A percentile compares a stretch with the other conserved stretches of the same genome.
phyloP scores from a whole-genome alignment of 2,113 vertebrate genomes.

The Charadrius vociferus region DNA sequence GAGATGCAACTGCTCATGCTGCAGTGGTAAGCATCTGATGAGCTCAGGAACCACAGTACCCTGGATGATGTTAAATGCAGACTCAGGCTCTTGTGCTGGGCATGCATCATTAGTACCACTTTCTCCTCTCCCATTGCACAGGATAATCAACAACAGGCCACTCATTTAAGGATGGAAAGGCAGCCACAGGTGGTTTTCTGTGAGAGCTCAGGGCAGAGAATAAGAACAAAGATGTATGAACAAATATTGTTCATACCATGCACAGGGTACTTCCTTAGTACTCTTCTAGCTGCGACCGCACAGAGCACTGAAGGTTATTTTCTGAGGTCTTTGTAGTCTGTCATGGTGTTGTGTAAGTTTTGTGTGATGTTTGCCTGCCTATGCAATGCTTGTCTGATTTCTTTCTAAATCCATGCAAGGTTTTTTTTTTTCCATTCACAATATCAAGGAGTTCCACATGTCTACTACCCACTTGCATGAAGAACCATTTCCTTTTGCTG shows the following conservation, averaged over 20 bases:
- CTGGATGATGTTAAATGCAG: neutral
- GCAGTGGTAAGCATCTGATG: neutral
- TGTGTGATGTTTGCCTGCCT: neutral
- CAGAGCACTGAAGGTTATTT: neutral
- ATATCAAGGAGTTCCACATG: neutral
- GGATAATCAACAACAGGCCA: neutral
- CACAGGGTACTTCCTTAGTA: neutral
- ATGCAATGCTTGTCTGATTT: neutral
- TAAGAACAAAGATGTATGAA: neutral
- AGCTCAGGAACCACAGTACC: neutral
- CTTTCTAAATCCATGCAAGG: neutral
- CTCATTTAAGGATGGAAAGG: neutral
- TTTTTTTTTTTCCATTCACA: neutral
- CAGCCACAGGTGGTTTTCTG: neutral
- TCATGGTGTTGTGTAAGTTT: neutral
- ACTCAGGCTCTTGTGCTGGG: accelerated
- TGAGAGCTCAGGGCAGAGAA: neutral
- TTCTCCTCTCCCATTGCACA: neutral
- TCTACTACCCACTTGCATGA: neutral
- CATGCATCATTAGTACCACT: neutral
- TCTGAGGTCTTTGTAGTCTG: neutral
- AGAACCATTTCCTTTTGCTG: neutral
- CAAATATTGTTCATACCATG: neutral
- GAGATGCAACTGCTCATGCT: neutral
- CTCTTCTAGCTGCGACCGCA: neutral